Conservation (phyloP, 2,113 vertebrate species). For the Gorilla gorilla region DNA sequence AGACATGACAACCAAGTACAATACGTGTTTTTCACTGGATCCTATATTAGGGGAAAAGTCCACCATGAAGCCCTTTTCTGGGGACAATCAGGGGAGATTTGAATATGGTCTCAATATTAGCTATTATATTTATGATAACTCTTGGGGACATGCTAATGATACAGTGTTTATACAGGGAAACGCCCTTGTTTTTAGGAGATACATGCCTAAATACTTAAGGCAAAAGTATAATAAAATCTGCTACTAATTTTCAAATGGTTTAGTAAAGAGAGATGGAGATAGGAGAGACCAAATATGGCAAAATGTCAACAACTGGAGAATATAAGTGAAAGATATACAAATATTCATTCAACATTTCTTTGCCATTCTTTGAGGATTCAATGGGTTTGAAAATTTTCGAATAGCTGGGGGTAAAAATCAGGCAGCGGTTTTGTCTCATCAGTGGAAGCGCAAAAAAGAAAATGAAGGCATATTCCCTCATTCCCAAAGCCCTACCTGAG, state of each 20-base stretch:
- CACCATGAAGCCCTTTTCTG: not conserved
- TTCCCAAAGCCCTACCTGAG: not conserved
- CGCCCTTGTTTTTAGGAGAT: not conserved
- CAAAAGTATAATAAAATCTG: not conserved
- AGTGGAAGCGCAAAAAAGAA: not conserved
- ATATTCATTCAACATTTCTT: not conserved
- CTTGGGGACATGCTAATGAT: not conserved
- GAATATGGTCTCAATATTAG: not conserved
- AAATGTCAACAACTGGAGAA: not conserved
- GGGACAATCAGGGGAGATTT: not conserved
- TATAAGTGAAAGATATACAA: not conserved
- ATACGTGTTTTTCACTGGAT: not conserved
- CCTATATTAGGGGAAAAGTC: not conserved
- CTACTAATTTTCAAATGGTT: not conserved
- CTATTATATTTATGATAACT: not conserved
- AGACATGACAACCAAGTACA: not conserved
- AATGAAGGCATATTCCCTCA: not conserved
- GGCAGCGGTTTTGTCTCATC: not conserved
- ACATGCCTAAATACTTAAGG: not conserved
- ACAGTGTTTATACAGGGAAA: not conserved
- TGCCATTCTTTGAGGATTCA: not conserved
- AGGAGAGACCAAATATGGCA: not conserved
- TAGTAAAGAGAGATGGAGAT: not conserved
- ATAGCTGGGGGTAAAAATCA: not conserved
- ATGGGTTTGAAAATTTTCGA: not conserved